A percentile compares a stretch with the other conserved stretches of the same genome.
Conservation (phyloP, 2,797 vertebrate genomes). For the Typhlichthys eigenmanni region DNA sequence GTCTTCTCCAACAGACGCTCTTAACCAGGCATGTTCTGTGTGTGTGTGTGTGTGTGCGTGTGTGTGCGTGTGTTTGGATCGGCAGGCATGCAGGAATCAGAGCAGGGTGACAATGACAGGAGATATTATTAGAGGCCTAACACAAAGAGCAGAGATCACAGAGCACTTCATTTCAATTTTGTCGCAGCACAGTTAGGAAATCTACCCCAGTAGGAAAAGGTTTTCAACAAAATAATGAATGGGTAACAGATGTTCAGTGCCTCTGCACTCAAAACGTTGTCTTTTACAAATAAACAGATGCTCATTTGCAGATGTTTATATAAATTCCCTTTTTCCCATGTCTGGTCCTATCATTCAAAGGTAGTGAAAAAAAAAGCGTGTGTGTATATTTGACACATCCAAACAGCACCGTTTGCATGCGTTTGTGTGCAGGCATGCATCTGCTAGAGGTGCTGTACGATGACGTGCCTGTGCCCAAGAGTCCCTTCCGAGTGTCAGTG, state of each 20-base stretch:
- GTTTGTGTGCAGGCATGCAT: slow-evolving; percentile 82
- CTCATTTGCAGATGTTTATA: too few species aligned
- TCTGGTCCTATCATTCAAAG: slow-evolving; percentile 43
- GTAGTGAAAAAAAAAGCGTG: slow-evolving; percentile 8
- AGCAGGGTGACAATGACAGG: slow-evolving; percentile 47
- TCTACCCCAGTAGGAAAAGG: slow-evolving; percentile 36
- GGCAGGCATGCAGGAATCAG: slow-evolving; percentile 55
- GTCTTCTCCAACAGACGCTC: slow-evolving; percentile 71
- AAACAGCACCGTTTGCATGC: not conserved
- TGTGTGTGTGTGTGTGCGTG: slow-evolving; percentile 22
- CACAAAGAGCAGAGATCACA: slow-evolving; percentile 71
- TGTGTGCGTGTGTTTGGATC: slow-evolving; percentile 19
- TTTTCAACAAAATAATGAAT: slow-evolving; percentile 61
- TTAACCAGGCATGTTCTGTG: slow-evolving; percentile 78
- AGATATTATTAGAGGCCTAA: slow-evolving; percentile 72
- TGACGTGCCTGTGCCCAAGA: slow-evolving; percentile 86
- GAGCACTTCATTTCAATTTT: slow-evolving; percentile 41
- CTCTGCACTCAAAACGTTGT: slow-evolving; percentile 36
- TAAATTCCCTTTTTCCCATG: slow-evolving; percentile 43
- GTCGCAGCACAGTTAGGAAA: too few species aligned
- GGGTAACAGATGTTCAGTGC: slow-evolving; percentile 57
- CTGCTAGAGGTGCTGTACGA: slow-evolving; percentile 91
- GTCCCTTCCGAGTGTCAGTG: slow-evolving; percentile 91
- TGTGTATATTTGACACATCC: not conserved
- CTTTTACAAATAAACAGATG: slow-evolving; percentile 66